Evolutionary conservation across 1,140 invertebrate species (phyloP), one percentile per base, ranked within the genome.

Genomic region (Drosophila melanica): DNA sequence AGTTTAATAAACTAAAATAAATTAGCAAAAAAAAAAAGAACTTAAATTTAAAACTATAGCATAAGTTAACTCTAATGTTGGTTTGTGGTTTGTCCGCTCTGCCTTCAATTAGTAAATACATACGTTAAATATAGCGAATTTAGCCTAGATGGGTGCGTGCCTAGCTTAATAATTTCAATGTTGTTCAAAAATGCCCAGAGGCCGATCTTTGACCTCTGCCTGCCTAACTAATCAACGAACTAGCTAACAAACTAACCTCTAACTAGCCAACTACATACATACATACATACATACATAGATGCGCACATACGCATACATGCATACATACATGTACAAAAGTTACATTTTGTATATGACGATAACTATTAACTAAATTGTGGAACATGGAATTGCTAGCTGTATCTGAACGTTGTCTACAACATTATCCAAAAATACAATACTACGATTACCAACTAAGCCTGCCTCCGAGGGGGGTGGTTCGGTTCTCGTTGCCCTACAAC

Each of bases 341-440:
- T 41, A 67, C 69, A 9, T 8, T 35, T 72, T 75, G 30, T 45
- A 53, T 41, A 65, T 47, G 41, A 35, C 18, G 23, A 18, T n/a
- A 44, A 64, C 66, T 72, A 63, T 51, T 50, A 78, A 70, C 75
- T 89, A 77, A 78, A 79, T 78, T 85, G 84, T 87, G 85, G 85
- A 89, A 89, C 84, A 89, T 89, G 84, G 84, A 89, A 89, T 89
- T 89, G 84, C 84, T 89, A 89, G 84, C 84, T 89, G 84, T 89
- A 89, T 90, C 73, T 69, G 48, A 65, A 64, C 58, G 55, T 60
- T 77, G 74, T 75, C 68, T 51, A 66, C 62, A 70, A 72, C 76
- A 70, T 60, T 59, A 59, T 71, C 57, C 66, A 74, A 70, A 62
- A 63, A 68, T 62, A 69, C 48, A 74, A 75, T 75, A 75, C 67